Evolutionary conservation across 2,797 vertebrate genomes (phyloP).

Genomic region (Gallinago solitaria): DNA sequence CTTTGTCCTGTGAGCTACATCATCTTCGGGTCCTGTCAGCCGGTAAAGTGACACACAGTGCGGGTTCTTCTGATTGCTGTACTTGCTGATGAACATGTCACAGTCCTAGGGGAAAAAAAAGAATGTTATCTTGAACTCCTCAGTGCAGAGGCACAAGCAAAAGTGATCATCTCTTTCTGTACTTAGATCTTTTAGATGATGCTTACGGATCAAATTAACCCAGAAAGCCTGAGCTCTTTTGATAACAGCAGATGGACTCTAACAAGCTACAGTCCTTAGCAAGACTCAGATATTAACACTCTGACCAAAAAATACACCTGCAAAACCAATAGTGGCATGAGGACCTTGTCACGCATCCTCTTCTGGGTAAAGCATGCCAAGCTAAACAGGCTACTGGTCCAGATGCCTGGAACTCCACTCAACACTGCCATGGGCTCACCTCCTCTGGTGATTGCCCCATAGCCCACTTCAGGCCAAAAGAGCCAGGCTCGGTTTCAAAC

Average conservation of each 20-base stretch:
- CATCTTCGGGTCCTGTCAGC: conserved; percentile 77
- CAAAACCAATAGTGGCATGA: neutral
- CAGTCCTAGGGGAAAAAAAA: conserved; percentile 72
- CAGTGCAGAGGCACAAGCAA: neutral
- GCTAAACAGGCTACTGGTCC: neutral
- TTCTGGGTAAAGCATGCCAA: neutral
- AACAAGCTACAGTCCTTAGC: neutral
- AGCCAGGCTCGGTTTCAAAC: neutral
- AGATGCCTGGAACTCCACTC: neutral
- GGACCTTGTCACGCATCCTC: neutral
- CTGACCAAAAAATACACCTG: neutral
- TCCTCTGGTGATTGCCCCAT: neutral
- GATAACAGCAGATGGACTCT: neutral
- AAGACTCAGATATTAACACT: neutral
- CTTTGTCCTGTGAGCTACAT: conserved; percentile 73
- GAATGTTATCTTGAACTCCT: neutral
- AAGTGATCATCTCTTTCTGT: neutral
- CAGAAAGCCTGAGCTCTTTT: neutral
- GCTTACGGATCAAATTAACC: neutral
- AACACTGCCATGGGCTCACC: neutral
- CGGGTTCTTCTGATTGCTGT: conserved; percentile 83
- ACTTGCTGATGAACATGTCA: conserved; percentile 86
- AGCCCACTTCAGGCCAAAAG: neutral
- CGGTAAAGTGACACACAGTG: conserved; percentile 82
- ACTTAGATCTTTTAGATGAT: neutral